Percentiles rank a stretch among this genome's conserved stretches.
Conservation (phyloP, 1,140 invertebrate genomes). For the Hydropsyche tenuis region DNA sequence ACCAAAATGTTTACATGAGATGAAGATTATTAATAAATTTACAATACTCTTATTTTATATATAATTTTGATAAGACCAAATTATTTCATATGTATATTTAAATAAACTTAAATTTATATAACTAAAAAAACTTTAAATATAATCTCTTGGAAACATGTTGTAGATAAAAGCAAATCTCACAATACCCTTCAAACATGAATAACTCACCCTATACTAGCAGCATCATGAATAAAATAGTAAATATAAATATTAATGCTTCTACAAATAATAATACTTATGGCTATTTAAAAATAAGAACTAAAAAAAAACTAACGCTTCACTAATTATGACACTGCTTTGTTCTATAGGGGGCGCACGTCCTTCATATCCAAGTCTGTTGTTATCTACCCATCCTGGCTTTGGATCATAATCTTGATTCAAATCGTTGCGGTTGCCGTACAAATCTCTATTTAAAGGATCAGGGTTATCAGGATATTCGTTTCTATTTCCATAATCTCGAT, state of each 20-base stretch:
- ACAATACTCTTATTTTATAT: no score
- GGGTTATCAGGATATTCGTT: slow-evolving; percentile 44
- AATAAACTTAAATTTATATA: no score
- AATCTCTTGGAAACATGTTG: no score
- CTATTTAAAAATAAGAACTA: slow-evolving; percentile 31
- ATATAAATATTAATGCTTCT: slow-evolving; percentile 18
- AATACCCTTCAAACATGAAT: neutral
- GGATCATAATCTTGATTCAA: slow-evolving; percentile 53
- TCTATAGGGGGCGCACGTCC: slow-evolving; percentile 55
- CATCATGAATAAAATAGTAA: slow-evolving; percentile 42
- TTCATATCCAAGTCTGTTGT: slow-evolving; percentile 53
- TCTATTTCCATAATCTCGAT: slow-evolving; percentile 39
- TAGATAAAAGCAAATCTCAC: no score
- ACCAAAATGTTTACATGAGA: no score
- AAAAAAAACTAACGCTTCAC: slow-evolving; percentile 65
- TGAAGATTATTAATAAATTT: no score
- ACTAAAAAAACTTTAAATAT: no score
- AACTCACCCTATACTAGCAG: slow-evolving; percentile 43
- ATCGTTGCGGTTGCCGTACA: slow-evolving; percentile 51
- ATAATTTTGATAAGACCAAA: no score
- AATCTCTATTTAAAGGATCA: slow-evolving; percentile 51
- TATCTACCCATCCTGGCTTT: slow-evolving; percentile 53
- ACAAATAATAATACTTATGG: neutral
- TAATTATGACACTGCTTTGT: slow-evolving; percentile 64
- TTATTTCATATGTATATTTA: no score